Evolutionary conservation across 2,888 invertebrate genomes (phyloP).

Genomic region (Dicyrtoma fusca): DNA sequence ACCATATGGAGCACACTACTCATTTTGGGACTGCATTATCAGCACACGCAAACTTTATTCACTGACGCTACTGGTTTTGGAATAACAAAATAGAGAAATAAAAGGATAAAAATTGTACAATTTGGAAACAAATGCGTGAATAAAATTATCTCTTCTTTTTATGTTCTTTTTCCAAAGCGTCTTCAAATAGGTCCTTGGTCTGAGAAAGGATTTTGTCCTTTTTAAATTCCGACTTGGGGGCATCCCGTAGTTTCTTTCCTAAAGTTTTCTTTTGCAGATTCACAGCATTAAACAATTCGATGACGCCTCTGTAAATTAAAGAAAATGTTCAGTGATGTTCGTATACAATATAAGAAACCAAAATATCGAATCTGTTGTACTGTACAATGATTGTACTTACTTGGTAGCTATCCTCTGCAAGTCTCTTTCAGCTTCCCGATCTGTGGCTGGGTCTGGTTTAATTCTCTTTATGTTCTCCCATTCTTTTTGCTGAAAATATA

Average conservation of each 20-base stretch:
- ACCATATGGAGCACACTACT: too few species aligned
- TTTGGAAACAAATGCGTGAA: neutral
- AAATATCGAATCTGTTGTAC: neutral
- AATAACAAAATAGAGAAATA: neutral
- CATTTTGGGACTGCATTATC: too few species aligned
- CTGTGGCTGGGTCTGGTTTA: constrained; percentile 71
- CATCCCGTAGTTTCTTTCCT: constrained; percentile 59
- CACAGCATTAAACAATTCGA: constrained; percentile 63
- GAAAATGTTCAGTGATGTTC: neutral
- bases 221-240: constrained; percentile 59
- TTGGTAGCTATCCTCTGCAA: constrained; percentile 81
- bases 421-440: constrained; percentile 75
- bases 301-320: constrained; percentile 60
- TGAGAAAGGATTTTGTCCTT: constrained; percentile 59
- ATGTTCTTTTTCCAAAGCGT: constrained; percentile 41
- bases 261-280: constrained; percentile 61
- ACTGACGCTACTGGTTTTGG: too few species aligned
- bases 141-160: constrained; percentile 16
- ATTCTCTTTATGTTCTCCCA: constrained; percentile 68
- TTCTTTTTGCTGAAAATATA: constrained; percentile 64
- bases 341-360: neutral
- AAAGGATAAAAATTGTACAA: neutral
- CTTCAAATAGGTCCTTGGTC: constrained; percentile 57
- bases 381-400: constrained; percentile 60
- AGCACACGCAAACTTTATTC: too few species aligned